Percentiles rank a stretch among this genome's conserved stretches.
These are phyloP conservation scores for Mesitornis unicolor DNA, from an alignment of 2,113 vertebrate species.

Conservation along the genomic window DNA sequence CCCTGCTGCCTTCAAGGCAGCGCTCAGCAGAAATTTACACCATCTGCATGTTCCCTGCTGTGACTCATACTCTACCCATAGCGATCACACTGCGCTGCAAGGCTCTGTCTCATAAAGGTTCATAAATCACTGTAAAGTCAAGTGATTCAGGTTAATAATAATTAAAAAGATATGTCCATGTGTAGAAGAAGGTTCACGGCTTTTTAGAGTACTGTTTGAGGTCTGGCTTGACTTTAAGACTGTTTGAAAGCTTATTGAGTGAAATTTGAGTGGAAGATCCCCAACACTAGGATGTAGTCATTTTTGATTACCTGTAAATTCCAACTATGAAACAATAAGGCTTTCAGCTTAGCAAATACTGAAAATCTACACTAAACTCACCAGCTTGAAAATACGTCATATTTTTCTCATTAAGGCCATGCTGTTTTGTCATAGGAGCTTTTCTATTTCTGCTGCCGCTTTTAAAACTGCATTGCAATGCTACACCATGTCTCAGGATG, in stretches of 20 bases:
- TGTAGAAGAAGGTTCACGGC: background rate
- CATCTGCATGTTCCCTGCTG: background rate
- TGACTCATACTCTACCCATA: background rate
- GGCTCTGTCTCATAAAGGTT: background rate
- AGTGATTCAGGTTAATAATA: background rate
- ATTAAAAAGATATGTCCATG: slow-evolving; percentile 2
- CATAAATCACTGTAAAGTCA: background rate
- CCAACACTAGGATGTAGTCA: background rate
- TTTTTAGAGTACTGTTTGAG: background rate
- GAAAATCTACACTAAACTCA: slow-evolving; percentile 30
- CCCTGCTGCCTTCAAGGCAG: background rate
- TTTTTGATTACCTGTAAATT: slow-evolving; percentile 53
- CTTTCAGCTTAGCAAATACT: slow-evolving; percentile 34
- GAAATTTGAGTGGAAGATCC: slow-evolving; percentile 47
- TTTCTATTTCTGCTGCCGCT: background rate
- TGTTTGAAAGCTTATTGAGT: slow-evolving; percentile 30
- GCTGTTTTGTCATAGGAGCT: background rate
- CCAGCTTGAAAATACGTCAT: background rate
- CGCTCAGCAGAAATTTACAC: background rate
- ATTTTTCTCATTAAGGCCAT: slow-evolving; percentile 8
- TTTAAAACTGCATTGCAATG: background rate
- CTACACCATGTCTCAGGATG: background rate
- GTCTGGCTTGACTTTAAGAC: slow-evolving; percentile 25
- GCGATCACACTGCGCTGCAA: background rate
- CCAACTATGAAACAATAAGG: slow-evolving; percentile 27